Percentiles rank a stretch among this genome's conserved stretches.
Evolutionary conservation across 2,797 vertebrate genomes (phyloP).

Genomic region (Neomorphus geoffroyi): DNA sequence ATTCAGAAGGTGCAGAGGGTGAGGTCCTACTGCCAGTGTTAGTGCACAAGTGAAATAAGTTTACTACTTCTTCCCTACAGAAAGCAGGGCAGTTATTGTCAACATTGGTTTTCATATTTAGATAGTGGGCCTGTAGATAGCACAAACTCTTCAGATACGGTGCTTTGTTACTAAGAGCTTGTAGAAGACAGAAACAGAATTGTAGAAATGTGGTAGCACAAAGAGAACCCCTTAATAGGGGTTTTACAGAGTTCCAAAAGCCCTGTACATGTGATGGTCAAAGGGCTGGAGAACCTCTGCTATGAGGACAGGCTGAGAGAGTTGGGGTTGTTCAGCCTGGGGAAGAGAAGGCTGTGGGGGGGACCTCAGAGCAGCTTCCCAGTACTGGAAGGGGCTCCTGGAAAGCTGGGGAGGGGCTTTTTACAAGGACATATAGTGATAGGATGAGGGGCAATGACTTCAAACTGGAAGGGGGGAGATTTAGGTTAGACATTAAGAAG

Average conservation of each 20-base stretch:
- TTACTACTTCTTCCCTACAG: background rate
- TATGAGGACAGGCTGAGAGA: too few relatives aligned
- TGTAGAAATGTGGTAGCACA: background rate
- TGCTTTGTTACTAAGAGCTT: background rate
- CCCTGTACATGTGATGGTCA: too few relatives aligned
- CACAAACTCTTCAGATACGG: background rate
- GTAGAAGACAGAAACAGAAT: background rate
- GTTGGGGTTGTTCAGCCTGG: too few relatives aligned
- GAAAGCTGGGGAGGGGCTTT: too few relatives aligned
- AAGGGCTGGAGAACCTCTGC: too few relatives aligned
- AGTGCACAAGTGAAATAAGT: accelerated
- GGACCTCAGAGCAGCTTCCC: too few relatives aligned
- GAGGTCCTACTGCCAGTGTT: background rate
- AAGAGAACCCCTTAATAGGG: accelerated
- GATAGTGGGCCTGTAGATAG: background rate
- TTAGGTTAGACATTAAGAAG: too few relatives aligned
- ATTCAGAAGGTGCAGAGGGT: background rate
- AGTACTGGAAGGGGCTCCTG: too few relatives aligned
- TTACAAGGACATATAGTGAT: too few relatives aligned
- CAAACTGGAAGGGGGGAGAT: too few relatives aligned
- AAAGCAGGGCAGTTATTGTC: background rate
- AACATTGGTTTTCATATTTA: background rate
- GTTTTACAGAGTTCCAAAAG: background rate
- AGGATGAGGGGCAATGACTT: too few relatives aligned
- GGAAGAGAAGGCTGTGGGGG: too few relatives aligned